Percentiles rank a stretch among this genome's conserved stretches.
Conservation (phyloP, 2,797 vertebrate genomes). For the Agapornis canus region DNA sequence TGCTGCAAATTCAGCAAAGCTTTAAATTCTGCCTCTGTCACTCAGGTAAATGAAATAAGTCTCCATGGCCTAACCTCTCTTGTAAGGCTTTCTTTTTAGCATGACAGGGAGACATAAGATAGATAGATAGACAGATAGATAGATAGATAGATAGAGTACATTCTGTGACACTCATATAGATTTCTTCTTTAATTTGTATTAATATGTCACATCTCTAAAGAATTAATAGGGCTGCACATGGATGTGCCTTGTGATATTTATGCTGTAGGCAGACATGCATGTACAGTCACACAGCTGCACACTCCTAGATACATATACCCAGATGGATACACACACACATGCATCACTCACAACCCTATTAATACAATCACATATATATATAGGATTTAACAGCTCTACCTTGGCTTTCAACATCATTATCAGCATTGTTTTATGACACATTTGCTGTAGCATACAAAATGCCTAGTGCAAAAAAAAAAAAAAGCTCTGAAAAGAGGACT, state of each 20-base stretch:
- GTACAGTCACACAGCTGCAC: not conserved
- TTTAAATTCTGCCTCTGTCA: conserved; percentile 53
- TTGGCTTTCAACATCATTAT: conserved; percentile 41
- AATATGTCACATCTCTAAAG: not conserved
- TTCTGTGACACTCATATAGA: not conserved
- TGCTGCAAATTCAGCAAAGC: conserved; percentile 67
- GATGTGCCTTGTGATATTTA: not conserved
- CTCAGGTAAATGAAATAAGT: conserved; percentile 52
- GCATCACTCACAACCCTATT: not conserved
- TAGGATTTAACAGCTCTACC: not conserved
- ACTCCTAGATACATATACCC: not conserved
- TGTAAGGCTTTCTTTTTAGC: conserved; percentile 12
- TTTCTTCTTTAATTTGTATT: conserved; percentile 31
- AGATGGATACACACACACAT: not conserved
- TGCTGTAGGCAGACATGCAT: not conserved
- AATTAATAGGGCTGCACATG: not conserved
- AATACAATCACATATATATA: not conserved
- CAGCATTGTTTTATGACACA: conserved; percentile 49
- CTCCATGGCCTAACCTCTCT: not conserved
- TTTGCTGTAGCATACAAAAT: conserved; percentile 54
- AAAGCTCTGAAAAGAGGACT: conserved; percentile 48
- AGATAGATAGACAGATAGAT: not conserved
- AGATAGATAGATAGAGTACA: not conserved
- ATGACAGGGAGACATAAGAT: not conserved
- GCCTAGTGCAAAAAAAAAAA: conserved; percentile 23